Base-by-base conservation (phyloP, 2,888 invertebrate genomes). In the Melinaea menophilus region DNA sequence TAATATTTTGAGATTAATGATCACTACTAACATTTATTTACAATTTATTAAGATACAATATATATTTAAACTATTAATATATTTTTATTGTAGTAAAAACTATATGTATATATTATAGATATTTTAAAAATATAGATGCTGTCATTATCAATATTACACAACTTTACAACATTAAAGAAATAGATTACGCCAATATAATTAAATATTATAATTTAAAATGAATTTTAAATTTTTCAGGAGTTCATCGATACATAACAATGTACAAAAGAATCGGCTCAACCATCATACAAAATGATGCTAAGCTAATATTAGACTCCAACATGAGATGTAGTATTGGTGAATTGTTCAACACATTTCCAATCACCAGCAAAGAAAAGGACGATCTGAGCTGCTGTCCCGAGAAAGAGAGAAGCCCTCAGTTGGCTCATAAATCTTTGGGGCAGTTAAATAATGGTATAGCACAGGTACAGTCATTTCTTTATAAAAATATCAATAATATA, bases 371-470 rank as follows among this genome's bases (percentile, higher is more conserved):
- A 70, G 95, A 95, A 83, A 92, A 94, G 61, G 94, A 95, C 73
- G 95, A 95, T 69, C 84, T 95, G 41, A 90, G 93, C 66, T 94
- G 93, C 22, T 92, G 93, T 47, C 93, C 93, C 0, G 95, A 95
- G 75, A 92, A 94, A 72, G 93, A 94, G 72, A 80, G 93, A 56
- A 88, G 92, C 66, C 91, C 92, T 12, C 92, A 90, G 64, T 77
- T 90, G 55, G 87, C 92, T 63, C 92, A 92, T 80, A 88, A 88
- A 71, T 90, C 93, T 12, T 91, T 94, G 74, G 94, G 95, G 0
- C 92, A 94, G 67, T 79, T 95, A 34, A 94, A 93, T 71, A 94
- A 92, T 80, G 94, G 94, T 9, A 92, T 94, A 34, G 93, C 95
- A 2, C 94, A 94, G 85, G 90, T 90, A 71, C 5, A 31, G 11